Conservation (phyloP, 2,797 vertebrate genomes). For the Anableps anableps region DNA sequence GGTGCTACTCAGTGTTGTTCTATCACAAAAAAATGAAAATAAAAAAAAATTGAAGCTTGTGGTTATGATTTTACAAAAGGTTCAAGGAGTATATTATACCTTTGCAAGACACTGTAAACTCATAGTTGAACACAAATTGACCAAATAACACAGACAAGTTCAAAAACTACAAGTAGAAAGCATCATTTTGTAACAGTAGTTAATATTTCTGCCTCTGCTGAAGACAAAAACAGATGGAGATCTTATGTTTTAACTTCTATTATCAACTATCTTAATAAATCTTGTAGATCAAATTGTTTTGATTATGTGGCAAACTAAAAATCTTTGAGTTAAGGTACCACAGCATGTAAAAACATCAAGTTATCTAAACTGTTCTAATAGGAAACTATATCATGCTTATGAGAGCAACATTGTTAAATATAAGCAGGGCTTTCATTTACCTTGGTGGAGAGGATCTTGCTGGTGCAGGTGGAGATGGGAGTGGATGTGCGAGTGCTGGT, state of each 20-base stretch:
- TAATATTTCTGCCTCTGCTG: background rate
- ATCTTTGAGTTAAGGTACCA: background rate
- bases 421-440: slow-evolving; percentile 79
- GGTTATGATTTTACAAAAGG: background rate
- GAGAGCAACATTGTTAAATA: background rate
- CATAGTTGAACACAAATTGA: background rate
- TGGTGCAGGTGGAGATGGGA: slow-evolving; percentile 99
- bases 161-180: background rate
- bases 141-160: background rate
- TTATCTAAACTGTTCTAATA: background rate
- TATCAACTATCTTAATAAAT: background rate
- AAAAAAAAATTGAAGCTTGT: background rate
- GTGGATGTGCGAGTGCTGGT: slow-evolving; percentile 99
- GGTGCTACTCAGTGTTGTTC: background rate
- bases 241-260: background rate
- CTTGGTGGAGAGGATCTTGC: slow-evolving; percentile 98
- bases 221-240: background rate
- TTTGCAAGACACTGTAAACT: background rate
- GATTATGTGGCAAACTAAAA: background rate
- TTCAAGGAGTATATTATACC: background rate
- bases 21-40: no score
- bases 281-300: background rate
- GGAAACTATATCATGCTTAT: background rate
- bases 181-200: background rate
- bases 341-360: background rate